Percentiles rank a stretch among this genome's conserved stretches.
Conservation (phyloP, 2,888 invertebrate genomes). For the Teinopalpus imperialis region DNA sequence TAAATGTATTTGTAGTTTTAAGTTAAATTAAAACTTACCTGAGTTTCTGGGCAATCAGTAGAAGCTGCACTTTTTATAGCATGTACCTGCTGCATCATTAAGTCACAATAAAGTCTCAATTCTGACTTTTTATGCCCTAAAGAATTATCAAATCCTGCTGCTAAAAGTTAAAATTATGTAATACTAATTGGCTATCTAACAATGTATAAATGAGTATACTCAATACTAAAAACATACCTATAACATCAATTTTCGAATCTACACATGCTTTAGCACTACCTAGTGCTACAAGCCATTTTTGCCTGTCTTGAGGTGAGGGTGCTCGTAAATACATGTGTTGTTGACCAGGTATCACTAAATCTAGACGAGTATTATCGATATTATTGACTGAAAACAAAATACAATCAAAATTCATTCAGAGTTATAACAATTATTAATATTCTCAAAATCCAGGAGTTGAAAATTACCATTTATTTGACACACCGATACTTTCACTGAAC, state of each 20-base stretch:
- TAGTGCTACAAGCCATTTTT: conserved; percentile 90
- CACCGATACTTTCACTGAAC: conserved; percentile 90
- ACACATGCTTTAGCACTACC: conserved; percentile 90
- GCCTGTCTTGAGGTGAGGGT: conserved; percentile 88
- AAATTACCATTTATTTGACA: conserved; percentile 90
- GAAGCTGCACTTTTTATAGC: conserved; percentile 85
- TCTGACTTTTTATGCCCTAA: conserved; percentile 89
- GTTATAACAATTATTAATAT: no score
- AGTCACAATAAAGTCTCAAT: conserved; percentile 89
- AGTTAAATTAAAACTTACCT: no score
- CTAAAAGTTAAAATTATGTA: no score
- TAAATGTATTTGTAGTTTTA: no score
- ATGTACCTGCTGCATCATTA: conserved; percentile 92
- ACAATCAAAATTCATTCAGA: not conserved
- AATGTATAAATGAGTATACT: no score
- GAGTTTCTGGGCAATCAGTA: conserved; percentile 81
- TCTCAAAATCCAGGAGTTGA: no score
- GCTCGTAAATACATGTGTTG: conserved; percentile 91
- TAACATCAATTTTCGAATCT: conserved; percentile 43
- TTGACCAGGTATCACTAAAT: conserved; percentile 90
- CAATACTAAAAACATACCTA: conserved; percentile 21
- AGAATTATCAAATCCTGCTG: conserved; percentile 76
- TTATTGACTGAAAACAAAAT: conserved; percentile 81
- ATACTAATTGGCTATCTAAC: no score
- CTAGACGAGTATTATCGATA: conserved; percentile 87